These are phyloP conservation scores for Hofmannophila pseudospretella DNA, from an alignment of 2,888 invertebrate genomes.

Conservation along the genomic window DNA sequence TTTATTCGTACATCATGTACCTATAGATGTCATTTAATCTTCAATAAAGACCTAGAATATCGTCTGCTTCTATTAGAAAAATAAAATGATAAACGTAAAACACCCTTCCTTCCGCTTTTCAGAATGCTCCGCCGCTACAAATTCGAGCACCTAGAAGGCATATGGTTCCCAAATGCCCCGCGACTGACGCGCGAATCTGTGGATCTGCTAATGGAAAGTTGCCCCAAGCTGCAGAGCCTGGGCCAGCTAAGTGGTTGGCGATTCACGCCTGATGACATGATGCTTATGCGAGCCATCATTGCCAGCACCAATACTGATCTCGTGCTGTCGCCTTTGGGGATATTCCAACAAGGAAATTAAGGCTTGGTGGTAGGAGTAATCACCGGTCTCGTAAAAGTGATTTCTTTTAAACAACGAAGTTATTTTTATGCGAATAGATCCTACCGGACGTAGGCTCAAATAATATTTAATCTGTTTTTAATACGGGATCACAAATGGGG, in stretches of 20 bases:
- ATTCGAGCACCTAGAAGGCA: constrained; percentile 80
- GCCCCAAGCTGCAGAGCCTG: constrained; percentile 80
- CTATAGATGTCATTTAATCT: no score
- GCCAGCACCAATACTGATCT: constrained; percentile 82
- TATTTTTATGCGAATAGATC: not conserved
- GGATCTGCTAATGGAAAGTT: constrained; percentile 81
- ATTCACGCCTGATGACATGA: constrained; percentile 81
- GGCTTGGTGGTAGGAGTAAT: no score
- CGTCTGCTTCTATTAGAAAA: no score
- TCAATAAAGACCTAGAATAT: no score
- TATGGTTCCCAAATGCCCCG: constrained; percentile 84
- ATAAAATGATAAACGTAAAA: no score
- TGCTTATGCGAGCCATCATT: constrained; percentile 80
- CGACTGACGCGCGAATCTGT: constrained; percentile 80
- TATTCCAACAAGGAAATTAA: constrained; percentile 65
- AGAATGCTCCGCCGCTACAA: constrained; percentile 82
- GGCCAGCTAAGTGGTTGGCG: constrained; percentile 84
- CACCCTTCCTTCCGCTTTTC: constrained; percentile 40
- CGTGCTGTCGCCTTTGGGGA: constrained; percentile 79
- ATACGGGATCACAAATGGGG: no score
- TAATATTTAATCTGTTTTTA: no score
- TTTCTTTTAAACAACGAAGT: no score
- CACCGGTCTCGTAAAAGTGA: no score
- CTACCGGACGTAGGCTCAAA: not conserved
- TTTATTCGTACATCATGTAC: no score